These are phyloP conservation scores for Toxotes jaculatrix DNA, from an alignment of 2,113 vertebrate genomes.

Conservation along the genomic window DNA sequence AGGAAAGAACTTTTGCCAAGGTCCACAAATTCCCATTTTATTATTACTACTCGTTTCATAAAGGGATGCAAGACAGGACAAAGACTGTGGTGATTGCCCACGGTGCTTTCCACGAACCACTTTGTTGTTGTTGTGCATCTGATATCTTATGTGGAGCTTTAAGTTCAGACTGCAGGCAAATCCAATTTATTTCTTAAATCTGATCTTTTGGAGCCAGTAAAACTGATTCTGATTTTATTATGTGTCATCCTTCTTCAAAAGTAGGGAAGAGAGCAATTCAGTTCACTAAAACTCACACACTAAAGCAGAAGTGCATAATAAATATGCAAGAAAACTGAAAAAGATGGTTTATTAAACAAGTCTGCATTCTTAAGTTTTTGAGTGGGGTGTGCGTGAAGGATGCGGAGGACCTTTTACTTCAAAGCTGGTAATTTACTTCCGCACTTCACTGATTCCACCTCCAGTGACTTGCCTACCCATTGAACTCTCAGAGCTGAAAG, in stretches of 20 bases:
- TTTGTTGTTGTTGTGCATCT: neutral
- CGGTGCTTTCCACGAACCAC: slow-evolving; percentile 2
- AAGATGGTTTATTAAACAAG: slow-evolving; percentile 54
- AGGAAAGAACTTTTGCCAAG: slow-evolving; percentile 19
- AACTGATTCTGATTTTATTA: neutral
- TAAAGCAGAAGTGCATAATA: slow-evolving; percentile 20
- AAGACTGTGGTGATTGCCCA: neutral
- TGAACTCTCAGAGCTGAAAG: slow-evolving; percentile 17
- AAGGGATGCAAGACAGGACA: slow-evolving; percentile 15
- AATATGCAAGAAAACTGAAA: slow-evolving; percentile 5
- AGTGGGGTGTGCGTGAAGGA: slow-evolving; percentile 35
- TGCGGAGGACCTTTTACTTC: slow-evolving; percentile 22
- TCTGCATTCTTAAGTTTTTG: slow-evolving; percentile 24
- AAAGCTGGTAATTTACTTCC: slow-evolving; percentile 17
- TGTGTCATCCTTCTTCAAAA: slow-evolving; percentile 7
- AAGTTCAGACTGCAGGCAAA: neutral
- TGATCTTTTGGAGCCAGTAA: slow-evolving; percentile 7
- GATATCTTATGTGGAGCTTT: neutral
- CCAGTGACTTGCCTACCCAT: slow-evolving; percentile 1
- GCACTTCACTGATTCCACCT: slow-evolving; percentile 41
- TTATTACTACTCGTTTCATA: slow-evolving; percentile 16
- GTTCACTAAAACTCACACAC: slow-evolving; percentile 10
- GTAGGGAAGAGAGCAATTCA: slow-evolving; percentile 2
- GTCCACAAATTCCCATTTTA: slow-evolving; percentile 36
- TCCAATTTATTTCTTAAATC: neutral